Base-by-base conservation (phyloP, 2,888 invertebrate genomes). In the Plusia festucae region DNA sequence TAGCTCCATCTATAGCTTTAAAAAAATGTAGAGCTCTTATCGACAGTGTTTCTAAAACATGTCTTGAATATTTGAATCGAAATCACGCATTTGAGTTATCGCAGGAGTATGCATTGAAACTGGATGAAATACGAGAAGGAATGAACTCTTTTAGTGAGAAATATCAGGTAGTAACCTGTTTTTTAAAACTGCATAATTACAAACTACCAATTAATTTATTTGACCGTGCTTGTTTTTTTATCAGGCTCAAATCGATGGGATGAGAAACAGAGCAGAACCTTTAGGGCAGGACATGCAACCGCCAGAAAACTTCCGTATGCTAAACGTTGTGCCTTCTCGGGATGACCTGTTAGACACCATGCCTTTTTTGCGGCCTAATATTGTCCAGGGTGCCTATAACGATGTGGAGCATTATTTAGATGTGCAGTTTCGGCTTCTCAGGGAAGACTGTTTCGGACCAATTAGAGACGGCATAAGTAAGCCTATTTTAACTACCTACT, bases 391-490 rank as follows among this genome's bases (percentile, higher is more conserved):
- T 9, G 90, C 92, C 0, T 98, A 97, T 85, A 84, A 90, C 6
- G 93, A 96, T 78, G 93, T 96, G 1, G 95, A 97, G 20, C 97
- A 98, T 82, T 98, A 98, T 85, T 92, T 98, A 32, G 97, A 97
- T 81, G 96, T 97, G 0, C 98, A 98, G 81, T 97, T 97, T 84
- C 93, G 97, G 11, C 91, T 98, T 24, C 89, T 98, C 58, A 94
- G 97, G 15, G 98, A 98, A 90, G 98, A 98, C 90, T 98, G 98
- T 86, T 95, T 97, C 53, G 94, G 95, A 8, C 97, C 98, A 0
- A 87, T 98, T 30, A 94, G 97, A 16, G 95, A 96, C 61, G 97
- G 97, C 20, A 92, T 97, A 65, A 59, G 94, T 93, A 79, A 86
- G 90, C 85, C 54, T n/a, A 20, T n/a, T n/a, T n/a, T n/a, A n/a